These are phyloP conservation scores for Anticlea derivata DNA, from an alignment of 2,888 invertebrate species.

Conservation along the genomic window DNA sequence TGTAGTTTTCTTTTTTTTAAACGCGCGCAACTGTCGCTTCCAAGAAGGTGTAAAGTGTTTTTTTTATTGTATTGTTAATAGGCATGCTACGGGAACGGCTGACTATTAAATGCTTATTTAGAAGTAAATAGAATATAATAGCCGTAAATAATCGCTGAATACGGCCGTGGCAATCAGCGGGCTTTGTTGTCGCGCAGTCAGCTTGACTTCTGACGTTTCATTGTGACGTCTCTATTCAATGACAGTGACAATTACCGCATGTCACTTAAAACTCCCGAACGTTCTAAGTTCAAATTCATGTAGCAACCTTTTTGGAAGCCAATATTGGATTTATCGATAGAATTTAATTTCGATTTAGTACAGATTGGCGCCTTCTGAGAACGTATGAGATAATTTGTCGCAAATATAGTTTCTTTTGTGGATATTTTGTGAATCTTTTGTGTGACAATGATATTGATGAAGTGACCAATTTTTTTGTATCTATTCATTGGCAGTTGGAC, in stretches of 20 bases:
- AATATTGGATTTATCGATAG: slow-evolving; percentile 24
- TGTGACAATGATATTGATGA: slow-evolving; percentile 22
- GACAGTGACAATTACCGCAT: slow-evolving; percentile 44
- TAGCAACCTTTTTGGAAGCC: slow-evolving; percentile 6
- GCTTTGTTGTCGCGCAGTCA: slow-evolving; percentile 63
- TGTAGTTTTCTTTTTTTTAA: slow-evolving; percentile 60
- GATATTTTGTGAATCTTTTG: slow-evolving; percentile 25
- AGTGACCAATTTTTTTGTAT: slow-evolving; percentile 18
- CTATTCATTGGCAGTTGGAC: neutral
- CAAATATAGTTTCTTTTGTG: slow-evolving; percentile 53
- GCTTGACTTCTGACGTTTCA: slow-evolving; percentile 63
- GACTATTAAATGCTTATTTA: slow-evolving; percentile 83
- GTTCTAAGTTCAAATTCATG: slow-evolving; percentile 34
- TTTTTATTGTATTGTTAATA: slow-evolving; percentile 84
- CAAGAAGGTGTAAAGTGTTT: slow-evolving; percentile 84
- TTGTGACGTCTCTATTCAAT: slow-evolving; percentile 60
- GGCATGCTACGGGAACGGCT: slow-evolving; percentile 70
- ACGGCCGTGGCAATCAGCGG: slow-evolving; percentile 68
- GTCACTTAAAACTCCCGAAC: slow-evolving; percentile 28
- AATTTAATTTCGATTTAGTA: slow-evolving; percentile 48
- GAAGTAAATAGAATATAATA: slow-evolving; percentile 83
- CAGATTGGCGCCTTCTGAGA: slow-evolving; percentile 66
- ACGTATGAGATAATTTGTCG: slow-evolving; percentile 68
- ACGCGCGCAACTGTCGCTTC: slow-evolving; percentile 73
- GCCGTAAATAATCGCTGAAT: slow-evolving; percentile 79